Conservation (phyloP, 35 echinoderm and acorn worm species). For the Heliocidaris erythrogramma region DNA sequence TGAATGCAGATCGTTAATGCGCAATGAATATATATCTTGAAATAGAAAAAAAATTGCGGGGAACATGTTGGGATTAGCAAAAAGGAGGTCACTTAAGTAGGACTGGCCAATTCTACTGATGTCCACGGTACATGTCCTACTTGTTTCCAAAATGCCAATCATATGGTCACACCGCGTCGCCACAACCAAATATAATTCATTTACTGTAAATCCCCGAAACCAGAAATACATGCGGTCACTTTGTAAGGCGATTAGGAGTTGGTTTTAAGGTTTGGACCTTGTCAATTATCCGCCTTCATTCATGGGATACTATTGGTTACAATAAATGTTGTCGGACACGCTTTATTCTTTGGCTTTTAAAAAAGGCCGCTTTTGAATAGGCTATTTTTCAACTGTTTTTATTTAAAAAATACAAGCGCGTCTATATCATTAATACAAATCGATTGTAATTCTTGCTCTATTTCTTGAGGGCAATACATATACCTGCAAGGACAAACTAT, state of each 20-base stretch:
- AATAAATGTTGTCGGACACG: neutral
- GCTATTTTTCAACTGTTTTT: neutral
- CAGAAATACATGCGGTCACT: slow-evolving; percentile 9
- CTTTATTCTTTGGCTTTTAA: neutral
- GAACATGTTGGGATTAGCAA: neutral
- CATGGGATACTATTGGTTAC: neutral
- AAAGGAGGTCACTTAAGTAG: neutral
- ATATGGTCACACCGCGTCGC: neutral
- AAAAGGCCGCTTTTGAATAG: neutral
- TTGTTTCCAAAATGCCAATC: neutral
- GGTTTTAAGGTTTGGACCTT: neutral
- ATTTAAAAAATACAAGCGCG: neutral
- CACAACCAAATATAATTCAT: slow-evolving; percentile 11
- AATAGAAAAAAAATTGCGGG: neutral
- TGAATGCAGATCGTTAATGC: no score
- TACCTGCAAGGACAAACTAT: neutral
- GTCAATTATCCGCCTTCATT: neutral
- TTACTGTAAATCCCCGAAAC: neutral
- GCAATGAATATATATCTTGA: no score
- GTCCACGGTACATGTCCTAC: neutral
- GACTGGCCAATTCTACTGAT: neutral
- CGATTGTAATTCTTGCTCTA: neutral
- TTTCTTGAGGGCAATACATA: neutral
- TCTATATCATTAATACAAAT: neutral
- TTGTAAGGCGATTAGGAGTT: neutral